These are phyloP conservation scores for Picus viridis DNA, from an alignment of 2,797 vertebrate genomes.

Conservation along the genomic window DNA sequence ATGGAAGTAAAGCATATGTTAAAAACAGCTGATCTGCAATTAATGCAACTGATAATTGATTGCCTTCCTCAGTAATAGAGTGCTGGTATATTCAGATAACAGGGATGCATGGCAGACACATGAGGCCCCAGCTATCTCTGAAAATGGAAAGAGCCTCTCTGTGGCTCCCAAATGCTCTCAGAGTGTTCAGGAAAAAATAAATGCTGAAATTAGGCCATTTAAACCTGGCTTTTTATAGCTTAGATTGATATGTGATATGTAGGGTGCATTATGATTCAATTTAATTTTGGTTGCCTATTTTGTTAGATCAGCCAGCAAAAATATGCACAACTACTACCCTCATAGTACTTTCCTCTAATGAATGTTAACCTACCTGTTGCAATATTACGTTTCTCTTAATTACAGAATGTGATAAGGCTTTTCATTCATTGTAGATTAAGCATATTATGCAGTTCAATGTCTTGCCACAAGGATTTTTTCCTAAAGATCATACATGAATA, in stretches of 20 bases:
- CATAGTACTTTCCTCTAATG: neutral
- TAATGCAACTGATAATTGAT: neutral
- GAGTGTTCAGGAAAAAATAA: neutral
- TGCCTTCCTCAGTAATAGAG: neutral
- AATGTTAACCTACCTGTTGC: neutral
- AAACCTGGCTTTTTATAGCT: neutral
- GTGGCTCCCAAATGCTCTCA: neutral
- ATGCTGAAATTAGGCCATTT: neutral
- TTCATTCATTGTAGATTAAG: neutral
- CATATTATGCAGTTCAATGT: neutral
- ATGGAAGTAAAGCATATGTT: neutral
- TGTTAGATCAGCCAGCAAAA: neutral
- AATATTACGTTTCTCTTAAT: neutral
- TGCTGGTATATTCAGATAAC: neutral
- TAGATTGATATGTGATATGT: neutral
- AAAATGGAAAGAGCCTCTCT: neutral
- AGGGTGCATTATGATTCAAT: neutral
- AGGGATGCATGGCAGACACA: neutral
- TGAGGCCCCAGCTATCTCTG: neutral
- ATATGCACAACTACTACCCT: neutral
- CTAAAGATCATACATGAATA: neutral
- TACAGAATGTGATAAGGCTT: neutral
- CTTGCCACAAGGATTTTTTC: neutral
- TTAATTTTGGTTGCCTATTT: neutral
- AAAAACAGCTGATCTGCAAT: neutral